Evolutionary conservation across 2,888 invertebrate genomes (phyloP).

Genomic region (Helleia helle): DNA sequence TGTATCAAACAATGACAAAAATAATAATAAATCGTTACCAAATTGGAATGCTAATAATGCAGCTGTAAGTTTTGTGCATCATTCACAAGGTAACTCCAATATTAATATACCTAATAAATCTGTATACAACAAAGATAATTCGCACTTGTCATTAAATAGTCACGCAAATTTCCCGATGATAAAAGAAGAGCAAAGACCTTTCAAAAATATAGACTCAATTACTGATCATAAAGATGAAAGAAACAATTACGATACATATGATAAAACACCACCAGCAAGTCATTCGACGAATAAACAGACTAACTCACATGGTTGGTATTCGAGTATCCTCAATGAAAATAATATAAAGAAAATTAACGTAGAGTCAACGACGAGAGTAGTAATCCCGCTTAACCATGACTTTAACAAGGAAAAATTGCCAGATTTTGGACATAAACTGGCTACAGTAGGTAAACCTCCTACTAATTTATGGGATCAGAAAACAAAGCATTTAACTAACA

Average conservation of each 20-base stretch:
- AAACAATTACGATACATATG: slow-evolving; percentile 31
- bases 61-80: not conserved
- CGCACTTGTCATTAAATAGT: slow-evolving; percentile 44
- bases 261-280: slow-evolving; percentile 48
- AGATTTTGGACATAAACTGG: slow-evolving; percentile 54
- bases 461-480: slow-evolving; percentile 43
- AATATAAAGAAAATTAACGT: slow-evolving; percentile 41
- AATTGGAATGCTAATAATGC: slow-evolving; percentile 6
- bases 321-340: slow-evolving; percentile 45
- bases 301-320: slow-evolving; percentile 67
- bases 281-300: slow-evolving; percentile 52
- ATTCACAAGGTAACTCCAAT: not conserved
- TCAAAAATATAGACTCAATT: slow-evolving; percentile 6
- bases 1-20: slow-evolving; percentile 20
- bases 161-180: slow-evolving; percentile 68
- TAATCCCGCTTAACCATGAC: slow-evolving; percentile 52
- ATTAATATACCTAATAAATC: not conserved
- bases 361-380: slow-evolving; percentile 54
- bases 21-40: slow-evolving; percentile 8
- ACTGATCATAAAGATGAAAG: slow-evolving; percentile 27
- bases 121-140: slow-evolving; percentile 19
- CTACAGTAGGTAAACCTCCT: slow-evolving; percentile 54
- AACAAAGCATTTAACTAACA: slow-evolving; percentile 27
- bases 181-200: slow-evolving; percentile 32
- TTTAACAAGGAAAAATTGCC: slow-evolving; percentile 39